Evolutionary conservation across 2,113 vertebrate species (phyloP).

Genomic region (Crypturellus undulatus): DNA sequence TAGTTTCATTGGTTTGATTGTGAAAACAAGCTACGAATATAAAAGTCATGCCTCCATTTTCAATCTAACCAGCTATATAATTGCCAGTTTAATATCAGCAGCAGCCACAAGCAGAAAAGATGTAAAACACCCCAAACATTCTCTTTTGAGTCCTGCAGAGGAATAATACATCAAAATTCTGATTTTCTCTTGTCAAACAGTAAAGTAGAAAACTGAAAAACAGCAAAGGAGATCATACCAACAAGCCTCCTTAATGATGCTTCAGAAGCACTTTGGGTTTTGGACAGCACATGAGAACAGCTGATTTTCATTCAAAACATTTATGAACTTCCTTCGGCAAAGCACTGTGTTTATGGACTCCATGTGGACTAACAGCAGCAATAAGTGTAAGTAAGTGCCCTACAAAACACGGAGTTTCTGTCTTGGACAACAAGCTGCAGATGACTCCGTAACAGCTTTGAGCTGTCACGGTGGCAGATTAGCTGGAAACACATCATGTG

Average conservation of each 20-base stretch:
- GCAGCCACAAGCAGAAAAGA: slow-evolving; percentile 29
- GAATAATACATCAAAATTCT: slow-evolving; percentile 32
- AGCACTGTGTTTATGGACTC: not conserved
- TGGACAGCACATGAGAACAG: not conserved
- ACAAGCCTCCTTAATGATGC: not conserved
- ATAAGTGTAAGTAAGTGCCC: not conserved
- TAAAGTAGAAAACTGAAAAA: slow-evolving; percentile 38
- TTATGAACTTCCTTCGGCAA: not conserved
- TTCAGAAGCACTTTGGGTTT: not conserved
- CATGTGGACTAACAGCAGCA: not conserved
- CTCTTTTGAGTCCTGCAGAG: not conserved
- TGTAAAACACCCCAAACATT: not conserved
- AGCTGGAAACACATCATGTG: not conserved
- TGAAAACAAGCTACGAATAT: not conserved
- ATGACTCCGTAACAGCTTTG: not conserved
- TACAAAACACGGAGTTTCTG: not conserved
- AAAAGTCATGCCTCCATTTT: not conserved
- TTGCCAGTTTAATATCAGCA: not conserved
- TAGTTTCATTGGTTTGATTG: not conserved
- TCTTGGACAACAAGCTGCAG: not conserved
- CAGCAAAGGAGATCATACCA: not conserved
- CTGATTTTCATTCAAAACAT: not conserved
- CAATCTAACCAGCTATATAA: not conserved
- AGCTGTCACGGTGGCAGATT: not conserved
- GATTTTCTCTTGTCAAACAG: slow-evolving; percentile 19